These are phyloP conservation scores for Apostichopus parvimensis DNA, from an alignment of 35 echinoderm and acorn worm genomes.

Conservation along the genomic window DNA sequence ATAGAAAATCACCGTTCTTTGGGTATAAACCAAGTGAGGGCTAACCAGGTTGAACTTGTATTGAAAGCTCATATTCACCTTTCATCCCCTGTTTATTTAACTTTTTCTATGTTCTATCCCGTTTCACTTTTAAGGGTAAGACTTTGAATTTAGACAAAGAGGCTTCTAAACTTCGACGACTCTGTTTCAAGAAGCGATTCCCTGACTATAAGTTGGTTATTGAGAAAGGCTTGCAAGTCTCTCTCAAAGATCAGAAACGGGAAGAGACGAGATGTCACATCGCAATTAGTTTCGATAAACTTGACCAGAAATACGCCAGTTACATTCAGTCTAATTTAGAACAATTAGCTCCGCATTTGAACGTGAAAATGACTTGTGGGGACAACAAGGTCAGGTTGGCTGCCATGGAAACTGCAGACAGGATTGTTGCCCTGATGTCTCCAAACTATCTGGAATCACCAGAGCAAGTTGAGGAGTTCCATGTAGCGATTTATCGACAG, in stretches of 20 bases:
- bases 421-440: constrained; percentile 68
- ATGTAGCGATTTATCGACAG: constrained; percentile 81
- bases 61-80: too few species aligned
- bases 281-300: constrained; percentile 60
- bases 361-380: constrained; percentile 11
- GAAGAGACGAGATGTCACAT: constrained; percentile 51
- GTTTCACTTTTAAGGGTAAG: neutral
- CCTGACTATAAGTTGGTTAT: neutral
- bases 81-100: too few species aligned
- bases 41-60: too few species aligned
- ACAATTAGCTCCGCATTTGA: constrained; percentile 35
- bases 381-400: constrained; percentile 56
- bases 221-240: neutral
- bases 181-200: constrained; percentile 24
- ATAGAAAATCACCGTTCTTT: too few species aligned
- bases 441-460: constrained; percentile 81
- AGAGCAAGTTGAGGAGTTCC: constrained; percentile 84
- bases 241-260: neutral
- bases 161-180: neutral
- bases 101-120: neutral
- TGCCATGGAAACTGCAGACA: constrained; percentile 68
- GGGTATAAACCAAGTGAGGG: too few species aligned
- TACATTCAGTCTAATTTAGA: constrained; percentile 53
- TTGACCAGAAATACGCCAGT: constrained; percentile 66
- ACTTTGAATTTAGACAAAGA: constrained; percentile 8